A percentile compares a stretch with the other conserved stretches of the same genome.
These are phyloP conservation scores for Xiphophorus birchmanni DNA, from an alignment of 2,797 vertebrate species.

Conservation along the genomic window DNA sequence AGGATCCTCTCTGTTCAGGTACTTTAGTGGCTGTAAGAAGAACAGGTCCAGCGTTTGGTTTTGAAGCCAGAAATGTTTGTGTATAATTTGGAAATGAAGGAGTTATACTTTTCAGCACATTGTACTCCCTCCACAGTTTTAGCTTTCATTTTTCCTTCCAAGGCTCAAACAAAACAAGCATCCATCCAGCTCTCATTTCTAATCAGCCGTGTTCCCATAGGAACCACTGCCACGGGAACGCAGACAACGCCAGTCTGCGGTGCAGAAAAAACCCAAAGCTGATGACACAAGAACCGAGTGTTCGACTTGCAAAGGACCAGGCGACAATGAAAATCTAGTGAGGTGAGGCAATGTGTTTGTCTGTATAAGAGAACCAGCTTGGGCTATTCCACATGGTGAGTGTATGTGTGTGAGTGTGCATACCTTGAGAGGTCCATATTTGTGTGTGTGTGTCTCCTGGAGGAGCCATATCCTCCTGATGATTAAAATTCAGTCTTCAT, in stretches of 20 bases:
- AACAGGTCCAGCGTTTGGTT: not conserved
- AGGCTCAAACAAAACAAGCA: constrained; percentile 18
- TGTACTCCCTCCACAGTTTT: not conserved
- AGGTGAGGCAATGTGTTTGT: constrained; percentile 81
- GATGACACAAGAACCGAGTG: constrained; percentile 95
- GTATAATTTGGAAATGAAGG: not conserved
- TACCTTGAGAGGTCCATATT: not conserved
- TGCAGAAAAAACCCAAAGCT: constrained; percentile 94
- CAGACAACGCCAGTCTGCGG: constrained; percentile 88
- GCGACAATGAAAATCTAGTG: constrained; percentile 98
- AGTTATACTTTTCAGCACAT: not conserved
- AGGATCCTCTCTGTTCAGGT: not conserved
- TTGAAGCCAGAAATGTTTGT: not conserved
- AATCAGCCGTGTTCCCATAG: constrained; percentile 79
- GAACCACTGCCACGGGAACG: constrained; percentile 91
- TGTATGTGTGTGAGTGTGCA: constrained; percentile 9
- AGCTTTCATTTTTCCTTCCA: constrained; percentile 11
- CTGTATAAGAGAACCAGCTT: not conserved
- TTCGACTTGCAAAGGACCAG: constrained; percentile 91
- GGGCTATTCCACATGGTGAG: not conserved
- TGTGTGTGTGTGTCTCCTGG: constrained; percentile 30
- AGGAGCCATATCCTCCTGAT: constrained; percentile 69
- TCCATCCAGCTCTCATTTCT: constrained; percentile 40
- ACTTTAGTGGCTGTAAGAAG: not conserved
- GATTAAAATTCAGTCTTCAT: constrained; percentile 81